These are phyloP conservation scores for Coracias cyanogaster DNA, from an alignment of 2,797 vertebrate species.

Conservation along the genomic window DNA sequence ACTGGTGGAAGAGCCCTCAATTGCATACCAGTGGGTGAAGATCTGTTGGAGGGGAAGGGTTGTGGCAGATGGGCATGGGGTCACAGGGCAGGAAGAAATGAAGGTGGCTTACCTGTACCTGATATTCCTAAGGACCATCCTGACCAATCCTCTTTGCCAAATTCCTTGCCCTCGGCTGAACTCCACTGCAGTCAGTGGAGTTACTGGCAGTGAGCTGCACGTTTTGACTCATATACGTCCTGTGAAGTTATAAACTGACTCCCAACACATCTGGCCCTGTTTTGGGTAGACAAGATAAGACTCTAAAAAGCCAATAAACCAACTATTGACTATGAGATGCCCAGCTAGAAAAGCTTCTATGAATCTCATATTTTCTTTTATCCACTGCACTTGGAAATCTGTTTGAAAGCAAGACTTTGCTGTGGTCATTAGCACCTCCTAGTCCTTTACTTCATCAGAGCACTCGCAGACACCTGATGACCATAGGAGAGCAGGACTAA, in stretches of 20 bases:
- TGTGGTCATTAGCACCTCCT: neutral
- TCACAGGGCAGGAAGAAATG: neutral
- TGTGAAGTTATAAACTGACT: neutral
- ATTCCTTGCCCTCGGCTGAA: neutral
- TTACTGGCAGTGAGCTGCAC: neutral
- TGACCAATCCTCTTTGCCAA: neutral
- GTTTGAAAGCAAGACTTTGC: neutral
- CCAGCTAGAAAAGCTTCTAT: neutral
- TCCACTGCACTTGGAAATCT: neutral
- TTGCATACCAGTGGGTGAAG: neutral
- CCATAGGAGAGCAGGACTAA: neutral
- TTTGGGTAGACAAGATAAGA: neutral
- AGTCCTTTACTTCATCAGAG: neutral
- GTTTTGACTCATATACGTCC: neutral
- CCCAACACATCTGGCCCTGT: neutral
- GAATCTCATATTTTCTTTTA: neutral
- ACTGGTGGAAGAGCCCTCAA: neutral
- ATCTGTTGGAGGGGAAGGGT: neutral
- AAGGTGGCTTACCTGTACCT: accelerated
- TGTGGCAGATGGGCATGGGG: accelerated
- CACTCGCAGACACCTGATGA: neutral
- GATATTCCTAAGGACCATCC: accelerated
- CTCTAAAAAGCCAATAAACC: neutral
- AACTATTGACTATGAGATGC: neutral
- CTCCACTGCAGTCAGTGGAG: neutral